phyloP scores from a whole-genome alignment of 2,888 invertebrate genomes.

The Dryocosmus kuriphilus region DNA sequence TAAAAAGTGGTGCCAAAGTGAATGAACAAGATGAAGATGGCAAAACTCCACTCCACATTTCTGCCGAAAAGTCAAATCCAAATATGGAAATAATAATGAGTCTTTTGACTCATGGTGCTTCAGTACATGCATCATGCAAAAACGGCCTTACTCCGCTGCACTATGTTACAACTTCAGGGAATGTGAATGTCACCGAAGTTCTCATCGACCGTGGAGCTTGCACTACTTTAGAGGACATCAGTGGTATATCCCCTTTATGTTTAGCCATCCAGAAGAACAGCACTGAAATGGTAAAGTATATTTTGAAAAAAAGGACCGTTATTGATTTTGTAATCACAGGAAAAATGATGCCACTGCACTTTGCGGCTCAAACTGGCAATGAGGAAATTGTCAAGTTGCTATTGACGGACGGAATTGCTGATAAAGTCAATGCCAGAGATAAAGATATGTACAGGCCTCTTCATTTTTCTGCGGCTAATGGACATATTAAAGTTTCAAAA shows the following conservation, averaged over 20 bases:
- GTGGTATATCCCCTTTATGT: not conserved
- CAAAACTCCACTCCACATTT: too few species aligned
- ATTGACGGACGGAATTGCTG: not conserved
- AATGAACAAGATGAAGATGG: too few species aligned
- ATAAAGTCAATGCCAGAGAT: not conserved
- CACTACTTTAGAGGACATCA: not conserved
- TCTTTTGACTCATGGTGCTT: too few species aligned
- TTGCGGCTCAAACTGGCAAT: too few species aligned
- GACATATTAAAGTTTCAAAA: too few species aligned
- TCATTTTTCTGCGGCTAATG: constrained; percentile 2
- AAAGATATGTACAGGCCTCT: too few species aligned
- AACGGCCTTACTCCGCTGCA: not conserved
- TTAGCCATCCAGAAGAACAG: not conserved
- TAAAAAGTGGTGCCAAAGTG: too few species aligned
- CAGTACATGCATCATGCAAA: too few species aligned
- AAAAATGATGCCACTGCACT: not conserved
- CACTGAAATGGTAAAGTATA: not conserved
- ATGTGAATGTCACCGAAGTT: not conserved
- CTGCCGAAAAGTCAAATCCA: too few species aligned
- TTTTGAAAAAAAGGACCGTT: not conserved
- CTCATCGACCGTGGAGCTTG: not conserved
- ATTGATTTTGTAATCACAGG: not conserved
- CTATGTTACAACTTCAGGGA: not conserved
- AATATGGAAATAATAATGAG: too few species aligned
- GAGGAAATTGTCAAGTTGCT: constrained; percentile 15